Conservation (phyloP, 2,113 vertebrate species). For the Gadus chalcogrammus region DNA sequence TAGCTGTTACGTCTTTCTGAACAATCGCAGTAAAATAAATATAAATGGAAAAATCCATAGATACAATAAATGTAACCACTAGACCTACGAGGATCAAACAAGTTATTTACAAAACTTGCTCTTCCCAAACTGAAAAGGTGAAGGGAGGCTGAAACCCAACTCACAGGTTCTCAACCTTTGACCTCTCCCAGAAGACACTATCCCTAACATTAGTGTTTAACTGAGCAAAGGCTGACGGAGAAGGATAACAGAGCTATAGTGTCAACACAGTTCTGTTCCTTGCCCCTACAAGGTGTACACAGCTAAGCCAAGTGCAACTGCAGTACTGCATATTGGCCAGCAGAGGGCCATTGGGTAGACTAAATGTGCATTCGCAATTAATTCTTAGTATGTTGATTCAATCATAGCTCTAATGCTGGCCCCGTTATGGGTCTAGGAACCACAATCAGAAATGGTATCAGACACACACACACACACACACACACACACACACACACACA, state of each 20-base stretch:
- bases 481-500: not conserved
- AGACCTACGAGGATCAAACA: no score
- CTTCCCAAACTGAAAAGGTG: no score
- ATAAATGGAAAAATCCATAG: no score
- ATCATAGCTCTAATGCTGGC: no score
- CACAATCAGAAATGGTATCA: not conserved
- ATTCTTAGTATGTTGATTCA: not conserved
- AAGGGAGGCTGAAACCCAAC: no score
- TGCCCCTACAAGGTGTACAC: constrained; percentile 36
- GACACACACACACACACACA: not conserved
- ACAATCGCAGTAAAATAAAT: no score
- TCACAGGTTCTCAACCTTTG: constrained; percentile 12
- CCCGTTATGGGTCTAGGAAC: no score
- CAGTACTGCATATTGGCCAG: constrained; percentile 16
- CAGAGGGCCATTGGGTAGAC: constrained; percentile 43
- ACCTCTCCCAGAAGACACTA: constrained; percentile 26
- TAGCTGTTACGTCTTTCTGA: no score
- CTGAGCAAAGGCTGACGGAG: not conserved
- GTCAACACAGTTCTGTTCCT: constrained; percentile 15
- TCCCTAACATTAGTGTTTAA: not conserved
- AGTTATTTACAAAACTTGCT: no score
- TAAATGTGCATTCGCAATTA: not conserved
- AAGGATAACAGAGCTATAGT: constrained; percentile 8
- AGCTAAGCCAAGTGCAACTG: constrained; percentile 1
- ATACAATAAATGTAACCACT: no score